phyloP scores from a whole-genome alignment of 35 echinoderm and acorn worm species.

The Heliocidaris tuberculata region DNA sequence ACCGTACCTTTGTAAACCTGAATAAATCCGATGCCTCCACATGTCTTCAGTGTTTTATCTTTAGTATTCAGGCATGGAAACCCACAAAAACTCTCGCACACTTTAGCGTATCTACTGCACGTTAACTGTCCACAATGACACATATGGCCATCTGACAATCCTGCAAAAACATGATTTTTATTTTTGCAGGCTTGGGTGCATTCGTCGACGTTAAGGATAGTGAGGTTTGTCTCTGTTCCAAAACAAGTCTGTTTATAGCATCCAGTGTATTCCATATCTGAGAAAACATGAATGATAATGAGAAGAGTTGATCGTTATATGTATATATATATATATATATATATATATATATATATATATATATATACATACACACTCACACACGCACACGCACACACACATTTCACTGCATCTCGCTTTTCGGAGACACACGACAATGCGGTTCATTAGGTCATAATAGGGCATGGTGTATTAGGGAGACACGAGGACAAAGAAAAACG shows the following conservation, averaged over 20 bases:
- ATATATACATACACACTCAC: too few species aligned
- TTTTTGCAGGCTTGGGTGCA: not conserved
- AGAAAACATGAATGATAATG: not conserved
- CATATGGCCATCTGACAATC: not conserved
- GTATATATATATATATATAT: too few species aligned
- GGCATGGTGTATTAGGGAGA: too few species aligned
- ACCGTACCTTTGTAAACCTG: not conserved
- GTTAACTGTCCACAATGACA: not conserved
- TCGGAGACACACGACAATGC: too few species aligned
- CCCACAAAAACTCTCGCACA: not conserved
- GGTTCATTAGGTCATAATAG: too few species aligned
- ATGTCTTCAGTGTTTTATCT: not conserved
- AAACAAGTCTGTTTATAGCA: not conserved
- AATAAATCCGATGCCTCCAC: not conserved
- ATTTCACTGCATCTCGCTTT: too few species aligned
- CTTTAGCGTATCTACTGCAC: not conserved
- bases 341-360: too few species aligned
- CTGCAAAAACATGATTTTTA: not conserved
- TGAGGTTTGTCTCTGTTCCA: not conserved
- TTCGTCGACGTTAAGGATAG: not conserved
- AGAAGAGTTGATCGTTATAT: too few species aligned
- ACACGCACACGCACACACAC: too few species aligned
- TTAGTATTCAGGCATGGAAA: not conserved
- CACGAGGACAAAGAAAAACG: too few species aligned
- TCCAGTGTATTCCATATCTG: not conserved